phyloP scores from a whole-genome alignment of 1,140 invertebrate genomes.

The Rhopalosiphum maidis region DNA sequence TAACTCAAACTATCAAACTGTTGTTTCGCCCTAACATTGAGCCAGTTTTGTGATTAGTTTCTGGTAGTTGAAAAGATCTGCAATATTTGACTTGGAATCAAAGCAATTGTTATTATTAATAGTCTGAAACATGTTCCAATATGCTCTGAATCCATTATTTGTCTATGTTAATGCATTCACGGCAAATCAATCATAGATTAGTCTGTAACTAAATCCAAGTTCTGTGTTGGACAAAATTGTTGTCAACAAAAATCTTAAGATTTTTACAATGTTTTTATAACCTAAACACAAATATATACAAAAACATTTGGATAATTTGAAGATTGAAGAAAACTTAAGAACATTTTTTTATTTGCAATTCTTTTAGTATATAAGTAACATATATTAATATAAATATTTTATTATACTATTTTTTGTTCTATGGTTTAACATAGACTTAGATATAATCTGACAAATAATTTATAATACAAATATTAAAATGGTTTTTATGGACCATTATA shows the following conservation, averaged over 20 bases:
- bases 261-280: background rate
- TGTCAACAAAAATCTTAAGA: background rate
- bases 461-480: background rate
- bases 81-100: background rate
- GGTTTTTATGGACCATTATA: background rate
- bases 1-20: too few relatives aligned
- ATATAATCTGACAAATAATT: background rate
- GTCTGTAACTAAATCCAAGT: background rate
- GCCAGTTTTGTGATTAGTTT: background rate
- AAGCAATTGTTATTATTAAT: background rate
- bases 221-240: background rate
- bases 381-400: background rate
- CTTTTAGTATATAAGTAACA: background rate
- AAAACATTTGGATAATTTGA: background rate
- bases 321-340: background rate
- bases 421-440: background rate
- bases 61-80: background rate
- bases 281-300: background rate
- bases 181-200: too few relatives aligned
- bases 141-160: too few relatives aligned
- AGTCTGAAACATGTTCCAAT: background rate
- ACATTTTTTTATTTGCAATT: background rate
- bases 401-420: background rate
- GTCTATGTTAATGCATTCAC: too few relatives aligned
- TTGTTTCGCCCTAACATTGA: background rate